Evolutionary conservation across 2,113 vertebrate genomes (phyloP).

Genomic region (Chionis minor): DNA sequence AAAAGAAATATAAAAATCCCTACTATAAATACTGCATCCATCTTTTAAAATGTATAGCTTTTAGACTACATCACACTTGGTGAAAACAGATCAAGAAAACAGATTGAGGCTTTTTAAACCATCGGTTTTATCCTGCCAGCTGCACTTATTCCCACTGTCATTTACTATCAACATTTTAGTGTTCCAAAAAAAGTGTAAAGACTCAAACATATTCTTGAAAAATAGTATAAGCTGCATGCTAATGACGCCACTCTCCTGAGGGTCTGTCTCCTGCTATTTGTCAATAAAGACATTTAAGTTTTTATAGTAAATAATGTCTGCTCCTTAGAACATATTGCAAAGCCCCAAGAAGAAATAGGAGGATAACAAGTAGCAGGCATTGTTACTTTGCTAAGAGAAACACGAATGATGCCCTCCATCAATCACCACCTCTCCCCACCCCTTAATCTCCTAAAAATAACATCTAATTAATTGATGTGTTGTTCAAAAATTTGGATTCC

Average conservation of each 20-base stretch:
- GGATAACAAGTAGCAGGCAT: slow-evolving; percentile 36
- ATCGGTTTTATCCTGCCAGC: slow-evolving; percentile 47
- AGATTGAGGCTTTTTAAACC: slow-evolving; percentile 60
- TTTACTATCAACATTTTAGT: slow-evolving; percentile 57
- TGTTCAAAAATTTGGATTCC: not conserved
- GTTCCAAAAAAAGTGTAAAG: slow-evolving; percentile 31
- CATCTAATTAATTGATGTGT: not conserved
- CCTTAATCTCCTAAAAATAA: not conserved
- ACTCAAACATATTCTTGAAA: slow-evolving; percentile 36
- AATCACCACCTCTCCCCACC: not conserved
- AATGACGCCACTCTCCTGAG: slow-evolving; percentile 43
- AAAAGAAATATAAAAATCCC: slow-evolving; percentile 27
- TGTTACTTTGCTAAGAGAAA: slow-evolving; percentile 26
- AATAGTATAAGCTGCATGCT: slow-evolving; percentile 46
- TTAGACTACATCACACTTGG: slow-evolving; percentile 19
- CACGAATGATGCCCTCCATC: not conserved
- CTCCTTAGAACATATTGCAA: slow-evolving; percentile 29
- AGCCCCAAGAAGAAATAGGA: not conserved
- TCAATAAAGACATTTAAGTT: slow-evolving; percentile 55
- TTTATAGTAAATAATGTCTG: slow-evolving; percentile 53
- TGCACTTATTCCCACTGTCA: slow-evolving; percentile 53
- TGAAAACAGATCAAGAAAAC: slow-evolving; percentile 63
- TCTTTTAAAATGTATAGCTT: slow-evolving; percentile 38
- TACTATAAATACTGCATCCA: slow-evolving; percentile 12
- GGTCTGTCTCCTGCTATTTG: slow-evolving; percentile 61